Base-by-base conservation (phyloP, 2,113 vertebrate genomes). In the Lucifuga dentata region DNA sequence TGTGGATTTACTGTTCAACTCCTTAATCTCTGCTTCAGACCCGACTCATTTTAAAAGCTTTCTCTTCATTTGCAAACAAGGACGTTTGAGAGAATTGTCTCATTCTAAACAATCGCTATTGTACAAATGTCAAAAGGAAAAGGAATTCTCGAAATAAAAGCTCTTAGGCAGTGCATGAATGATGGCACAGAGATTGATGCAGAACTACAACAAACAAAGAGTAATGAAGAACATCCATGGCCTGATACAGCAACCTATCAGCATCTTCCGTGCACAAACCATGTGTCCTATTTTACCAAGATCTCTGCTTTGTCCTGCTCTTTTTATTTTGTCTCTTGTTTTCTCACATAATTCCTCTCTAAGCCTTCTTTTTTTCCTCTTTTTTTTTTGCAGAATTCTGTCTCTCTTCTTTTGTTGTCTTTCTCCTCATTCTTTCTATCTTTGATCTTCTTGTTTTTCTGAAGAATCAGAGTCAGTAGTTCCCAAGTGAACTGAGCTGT, bases 161-260 rank as follows among this genome's bases (percentile, higher is more conserved):
- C 60, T 71, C 67, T 52, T 46, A 59, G 38, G 50, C 73, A 55
- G 23, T 23, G 43, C 69, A 69, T 80, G 59, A 83, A 86, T 73
- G 73, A 70, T 59, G 70, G 65, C 56, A 35, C 29, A 1, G 12
- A 36, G 73, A 83, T 85, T 82, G 73, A 81, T 78, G 64, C 48
- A 51, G 52, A 29, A 73, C 68, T 68, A 44, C 82, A 78, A 61
- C 59, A 83, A 80, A 82, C 63, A 62, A 29, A 17, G 8, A 64
- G 32, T 81, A 85, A 85, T 73, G 71, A 85, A 39, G 50, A 85
- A 88, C 86, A 88, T 68, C 64, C 81, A 60, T 58, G 69, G 69
- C 32, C 12, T 16, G 77, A 38, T 63, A 78, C n/a, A 26, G 64
- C 73, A 55, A 50, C 11, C 1, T 16, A 13, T 29, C 33, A 20